A percentile compares a stretch with the other conserved stretches of the same genome.
phyloP scores from a whole-genome alignment of 2,888 invertebrate genomes.

The Lathronympha strigana region DNA sequence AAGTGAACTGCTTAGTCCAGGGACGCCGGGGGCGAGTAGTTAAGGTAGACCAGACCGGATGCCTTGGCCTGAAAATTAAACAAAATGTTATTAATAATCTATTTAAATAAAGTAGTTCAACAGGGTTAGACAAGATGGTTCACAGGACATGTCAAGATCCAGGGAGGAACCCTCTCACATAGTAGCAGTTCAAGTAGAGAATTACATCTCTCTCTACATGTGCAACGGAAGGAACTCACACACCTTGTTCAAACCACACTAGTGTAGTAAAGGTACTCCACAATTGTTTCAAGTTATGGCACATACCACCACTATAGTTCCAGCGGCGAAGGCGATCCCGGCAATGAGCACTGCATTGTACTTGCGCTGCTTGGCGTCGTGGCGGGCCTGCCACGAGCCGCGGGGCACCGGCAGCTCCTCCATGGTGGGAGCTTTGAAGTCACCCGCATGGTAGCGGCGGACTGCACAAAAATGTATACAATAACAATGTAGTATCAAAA shows the following conservation, averaged over 20 bases:
- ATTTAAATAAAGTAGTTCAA: not conserved
- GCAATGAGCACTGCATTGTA: slow-evolving; percentile 87
- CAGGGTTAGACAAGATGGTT: too few species aligned
- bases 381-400: slow-evolving; percentile 90
- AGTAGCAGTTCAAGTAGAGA: too few species aligned
- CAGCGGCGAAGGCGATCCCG: slow-evolving; percentile 81
- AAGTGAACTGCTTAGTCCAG: slow-evolving; percentile 71
- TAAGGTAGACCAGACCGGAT: slow-evolving; percentile 85
- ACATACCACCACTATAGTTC: slow-evolving; percentile 79
- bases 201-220: too few species aligned
- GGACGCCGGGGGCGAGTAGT: slow-evolving; percentile 85
- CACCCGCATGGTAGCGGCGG: slow-evolving; percentile 70
- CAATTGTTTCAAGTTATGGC: not conserved
- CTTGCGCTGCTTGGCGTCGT: slow-evolving; percentile 86
- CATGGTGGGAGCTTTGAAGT: slow-evolving; percentile 83
- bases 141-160: too few species aligned
- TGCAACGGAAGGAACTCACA: too few species aligned
- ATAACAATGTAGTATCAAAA: too few species aligned
- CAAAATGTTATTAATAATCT: not conserved
- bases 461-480: slow-evolving; percentile 51
- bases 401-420: slow-evolving; percentile 91
- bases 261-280: too few species aligned
- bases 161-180: too few species aligned
- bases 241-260: too few species aligned
- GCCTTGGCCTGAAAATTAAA: slow-evolving; percentile 81